Evolutionary conservation across 23 tunicate species (phyloP).

Genomic region (Halocynthia aurantium): DNA sequence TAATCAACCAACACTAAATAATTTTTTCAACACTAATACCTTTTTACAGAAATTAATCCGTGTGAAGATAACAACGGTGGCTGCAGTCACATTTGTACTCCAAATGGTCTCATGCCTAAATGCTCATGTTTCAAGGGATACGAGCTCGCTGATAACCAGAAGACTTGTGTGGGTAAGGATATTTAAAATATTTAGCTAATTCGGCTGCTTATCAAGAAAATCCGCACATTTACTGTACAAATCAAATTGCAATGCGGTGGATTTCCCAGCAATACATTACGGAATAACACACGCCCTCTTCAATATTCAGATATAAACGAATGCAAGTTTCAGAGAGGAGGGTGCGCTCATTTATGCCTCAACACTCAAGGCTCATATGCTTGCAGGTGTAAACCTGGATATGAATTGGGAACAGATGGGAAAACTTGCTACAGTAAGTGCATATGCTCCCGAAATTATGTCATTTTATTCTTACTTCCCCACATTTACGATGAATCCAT

Average conservation of each 20-base stretch:
- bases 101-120: constrained; percentile 76
- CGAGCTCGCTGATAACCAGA: constrained; percentile 35
- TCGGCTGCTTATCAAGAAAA: background rate
- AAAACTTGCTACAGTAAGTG: constrained; percentile 84
- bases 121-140: constrained; percentile 97
- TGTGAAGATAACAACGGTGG: constrained; percentile 93
- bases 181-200: background rate
- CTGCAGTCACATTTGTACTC: constrained; percentile 74
- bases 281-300: background rate
- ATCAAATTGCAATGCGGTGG: background rate
- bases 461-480: background rate
- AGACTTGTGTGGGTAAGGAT: constrained; percentile 45
- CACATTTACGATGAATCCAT: background rate
- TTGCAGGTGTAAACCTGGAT: constrained; percentile 77
- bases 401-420: constrained; percentile 76
- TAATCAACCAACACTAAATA: too few species aligned
- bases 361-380: constrained; percentile 87
- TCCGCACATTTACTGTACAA: background rate
- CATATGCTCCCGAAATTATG: background rate
- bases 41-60: constrained; percentile 75
- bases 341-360: constrained; percentile 84
- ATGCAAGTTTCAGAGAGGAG: constrained; percentile 59
- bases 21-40: too few species aligned
- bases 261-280: background rate
- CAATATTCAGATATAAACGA: constrained; percentile 69